Conservation (phyloP, 2,888 invertebrate species). For the Drosophila ustulata region DNA sequence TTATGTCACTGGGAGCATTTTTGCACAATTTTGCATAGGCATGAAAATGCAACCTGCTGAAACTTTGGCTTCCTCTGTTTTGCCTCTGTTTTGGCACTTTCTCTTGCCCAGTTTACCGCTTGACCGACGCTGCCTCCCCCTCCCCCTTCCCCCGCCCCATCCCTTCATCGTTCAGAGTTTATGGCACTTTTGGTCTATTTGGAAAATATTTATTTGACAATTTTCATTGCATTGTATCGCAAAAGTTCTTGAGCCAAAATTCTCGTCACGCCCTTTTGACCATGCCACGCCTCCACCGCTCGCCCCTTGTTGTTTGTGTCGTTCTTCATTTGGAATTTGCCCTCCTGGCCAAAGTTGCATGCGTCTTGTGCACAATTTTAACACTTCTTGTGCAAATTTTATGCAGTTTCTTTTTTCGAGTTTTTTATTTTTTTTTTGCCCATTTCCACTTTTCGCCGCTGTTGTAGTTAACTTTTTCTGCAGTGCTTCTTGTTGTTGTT, state of each 20-base stretch:
- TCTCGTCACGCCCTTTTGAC: slow-evolving; percentile 34
- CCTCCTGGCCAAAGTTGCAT: slow-evolving; percentile 55
- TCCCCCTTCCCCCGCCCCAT: background rate
- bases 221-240: slow-evolving; percentile 62
- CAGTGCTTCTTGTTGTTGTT: slow-evolving; percentile 22
- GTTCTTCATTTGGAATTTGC: background rate
- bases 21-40: slow-evolving; percentile 27
- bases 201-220: slow-evolving; percentile 70
- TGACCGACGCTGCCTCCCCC: slow-evolving; percentile 15
- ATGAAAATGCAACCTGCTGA: slow-evolving; percentile 15
- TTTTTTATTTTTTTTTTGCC: slow-evolving; percentile 13
- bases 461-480: slow-evolving; percentile 6
- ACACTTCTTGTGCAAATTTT: slow-evolving; percentile 79
- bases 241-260: slow-evolving; percentile 39
- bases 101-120: slow-evolving; percentile 47
- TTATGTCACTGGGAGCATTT: slow-evolving; percentile 53
- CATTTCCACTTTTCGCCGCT: slow-evolving; percentile 2
- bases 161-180: slow-evolving; percentile 14
- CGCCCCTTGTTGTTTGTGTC: background rate
- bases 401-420: slow-evolving; percentile 62
- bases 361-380: slow-evolving; percentile 70
- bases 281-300: slow-evolving; percentile 1
- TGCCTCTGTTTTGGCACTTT: slow-evolving; percentile 34
- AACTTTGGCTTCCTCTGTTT: background rate
- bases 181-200: slow-evolving; percentile 45